phyloP scores from a whole-genome alignment of 92 coral and sea anemone genomes.

The Phenganax stokvisi region DNA sequence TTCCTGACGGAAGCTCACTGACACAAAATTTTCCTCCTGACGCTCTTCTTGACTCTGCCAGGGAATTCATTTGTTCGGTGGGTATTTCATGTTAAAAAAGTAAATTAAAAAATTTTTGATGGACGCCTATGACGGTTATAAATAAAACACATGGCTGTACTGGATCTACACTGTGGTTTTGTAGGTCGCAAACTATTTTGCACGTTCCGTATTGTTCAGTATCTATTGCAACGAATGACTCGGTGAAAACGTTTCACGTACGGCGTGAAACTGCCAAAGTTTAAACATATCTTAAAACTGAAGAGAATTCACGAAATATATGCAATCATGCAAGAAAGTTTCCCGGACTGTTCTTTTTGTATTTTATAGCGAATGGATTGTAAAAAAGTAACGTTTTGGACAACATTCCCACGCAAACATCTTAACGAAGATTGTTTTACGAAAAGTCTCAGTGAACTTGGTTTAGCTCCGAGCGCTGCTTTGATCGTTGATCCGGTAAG shows the following conservation, averaged over 20 bases:
- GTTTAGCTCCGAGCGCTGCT: constrained; percentile 86
- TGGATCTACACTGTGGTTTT: too few species aligned
- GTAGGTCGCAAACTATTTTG: too few species aligned
- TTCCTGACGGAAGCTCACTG: constrained; percentile 83
- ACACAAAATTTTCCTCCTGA: constrained; percentile 72
- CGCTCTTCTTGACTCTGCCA: constrained; percentile 60
- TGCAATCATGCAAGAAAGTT: too few species aligned
- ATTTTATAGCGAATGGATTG: constrained; percentile 15
- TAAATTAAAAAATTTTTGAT: too few species aligned
- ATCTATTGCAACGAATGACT: too few species aligned
- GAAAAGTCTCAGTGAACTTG: constrained; percentile 62
- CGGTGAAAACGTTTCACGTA: too few species aligned
- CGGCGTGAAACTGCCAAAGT: too few species aligned
- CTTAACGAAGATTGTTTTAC: constrained; percentile 69
- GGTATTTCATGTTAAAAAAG: constrained; percentile 33
- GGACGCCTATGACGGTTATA: too few species aligned
- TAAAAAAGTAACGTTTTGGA: constrained; percentile 40
- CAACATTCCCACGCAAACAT: constrained; percentile 79
- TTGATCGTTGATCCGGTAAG: constrained; percentile 76
- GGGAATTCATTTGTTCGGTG: constrained; percentile 72
- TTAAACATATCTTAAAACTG: too few species aligned
- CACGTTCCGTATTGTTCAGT: too few species aligned
- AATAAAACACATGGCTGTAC: too few species aligned
- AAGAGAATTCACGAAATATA: too few species aligned
- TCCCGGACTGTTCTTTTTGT: neutral